A percentile compares a stretch with the other conserved stretches of the same genome.
phyloP scores from a whole-genome alignment of 2,797 vertebrate species.

The Pipistrellus pipistrellus region DNA sequence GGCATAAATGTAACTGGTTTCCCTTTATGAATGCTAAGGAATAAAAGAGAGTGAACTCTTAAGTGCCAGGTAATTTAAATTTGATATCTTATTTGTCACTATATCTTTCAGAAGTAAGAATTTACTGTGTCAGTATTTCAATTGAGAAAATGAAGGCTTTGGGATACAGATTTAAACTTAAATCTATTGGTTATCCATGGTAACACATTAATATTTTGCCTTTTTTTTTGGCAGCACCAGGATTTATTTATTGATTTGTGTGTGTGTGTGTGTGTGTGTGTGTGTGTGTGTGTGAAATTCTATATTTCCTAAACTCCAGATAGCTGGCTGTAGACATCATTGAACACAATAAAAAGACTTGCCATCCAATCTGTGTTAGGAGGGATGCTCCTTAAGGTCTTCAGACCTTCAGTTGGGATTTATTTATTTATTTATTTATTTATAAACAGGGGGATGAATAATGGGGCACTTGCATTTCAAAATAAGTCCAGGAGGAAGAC shows the following conservation, averaged over 20 bases:
- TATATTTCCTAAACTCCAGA: neutral
- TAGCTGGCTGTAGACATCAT: neutral
- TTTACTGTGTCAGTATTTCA: neutral
- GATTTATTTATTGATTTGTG: neutral
- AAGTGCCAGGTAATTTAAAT: neutral
- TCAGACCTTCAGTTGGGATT: neutral
- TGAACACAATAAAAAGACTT: neutral
- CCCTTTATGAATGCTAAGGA: neutral
- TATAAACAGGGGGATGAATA: neutral
- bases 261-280: too few species aligned
- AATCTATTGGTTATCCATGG: neutral
- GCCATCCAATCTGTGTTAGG: neutral
- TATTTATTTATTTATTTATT: neutral
- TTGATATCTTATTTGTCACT: neutral
- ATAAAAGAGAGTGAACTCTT: neutral
- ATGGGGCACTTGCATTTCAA: neutral
- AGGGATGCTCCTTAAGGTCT: neutral
- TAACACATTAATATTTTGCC: neutral
- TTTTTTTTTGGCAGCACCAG: neutral
- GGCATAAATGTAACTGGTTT: neutral
- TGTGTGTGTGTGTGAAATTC: neutral
- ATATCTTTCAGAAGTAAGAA: slow-evolving; percentile 3
- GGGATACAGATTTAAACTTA: neutral
- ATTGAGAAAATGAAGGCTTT: neutral
- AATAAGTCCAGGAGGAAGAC: neutral